phyloP scores from a whole-genome alignment of 2,888 invertebrate genomes.

The Herminia tarsipennalis region DNA sequence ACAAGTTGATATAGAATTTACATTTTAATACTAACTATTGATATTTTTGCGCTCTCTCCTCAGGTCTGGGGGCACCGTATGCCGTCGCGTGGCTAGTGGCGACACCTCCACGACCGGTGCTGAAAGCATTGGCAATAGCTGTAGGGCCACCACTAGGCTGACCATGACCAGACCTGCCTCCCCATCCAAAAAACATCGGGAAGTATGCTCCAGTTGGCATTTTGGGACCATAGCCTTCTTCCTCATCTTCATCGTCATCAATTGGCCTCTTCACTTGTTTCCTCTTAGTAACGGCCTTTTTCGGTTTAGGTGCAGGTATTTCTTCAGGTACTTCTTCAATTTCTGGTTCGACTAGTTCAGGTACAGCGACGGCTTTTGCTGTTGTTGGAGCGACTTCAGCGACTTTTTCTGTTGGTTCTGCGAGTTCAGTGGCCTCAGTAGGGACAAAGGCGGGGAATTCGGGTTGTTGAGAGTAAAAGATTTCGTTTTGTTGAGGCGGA shows the following conservation, averaged over 20 bases:
- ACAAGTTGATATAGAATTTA: slow-evolving; percentile 39
- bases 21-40: slow-evolving; percentile 41
- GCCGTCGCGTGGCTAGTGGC: slow-evolving; percentile 91
- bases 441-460: slow-evolving; percentile 52
- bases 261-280: slow-evolving; percentile 70
- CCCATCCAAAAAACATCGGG: slow-evolving; percentile 87
- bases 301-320: slow-evolving; percentile 61
- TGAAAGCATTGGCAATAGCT: slow-evolving; percentile 90
- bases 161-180: slow-evolving; percentile 72
- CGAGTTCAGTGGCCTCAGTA: slow-evolving; percentile 62
- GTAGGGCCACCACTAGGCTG: slow-evolving; percentile 84
- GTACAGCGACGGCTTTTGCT: slow-evolving; percentile 52
- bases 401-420: slow-evolving; percentile 66
- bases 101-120: slow-evolving; percentile 89
- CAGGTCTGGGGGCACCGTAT: slow-evolving; percentile 86
- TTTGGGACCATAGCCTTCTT: slow-evolving; percentile 78
- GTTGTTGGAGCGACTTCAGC: slow-evolving; percentile 62
- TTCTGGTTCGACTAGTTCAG: slow-evolving; percentile 71
- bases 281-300: slow-evolving; percentile 69
- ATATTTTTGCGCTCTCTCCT: slow-evolving; percentile 51
- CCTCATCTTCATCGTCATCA: slow-evolving; percentile 81
- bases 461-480: slow-evolving; percentile 67
- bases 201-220: slow-evolving; percentile 86
- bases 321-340: slow-evolving; percentile 71
- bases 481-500: slow-evolving; percentile 75